A percentile compares a stretch with the other conserved stretches of the same genome.
phyloP scores from a whole-genome alignment of 2,113 vertebrate species.

The Acinonyx jubatus region DNA sequence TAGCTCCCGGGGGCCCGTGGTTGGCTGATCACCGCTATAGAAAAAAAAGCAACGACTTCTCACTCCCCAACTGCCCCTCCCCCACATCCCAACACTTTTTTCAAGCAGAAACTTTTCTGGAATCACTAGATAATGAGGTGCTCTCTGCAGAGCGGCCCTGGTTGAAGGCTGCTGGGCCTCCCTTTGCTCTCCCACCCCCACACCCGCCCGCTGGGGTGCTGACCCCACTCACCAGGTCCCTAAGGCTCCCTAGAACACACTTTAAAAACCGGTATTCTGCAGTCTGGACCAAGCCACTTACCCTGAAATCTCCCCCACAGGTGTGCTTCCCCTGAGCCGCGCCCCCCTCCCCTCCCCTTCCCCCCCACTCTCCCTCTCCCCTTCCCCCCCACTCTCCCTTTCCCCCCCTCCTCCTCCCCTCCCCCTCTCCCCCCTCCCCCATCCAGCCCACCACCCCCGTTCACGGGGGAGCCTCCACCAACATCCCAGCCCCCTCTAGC shows the following conservation, averaged over 20 bases:
- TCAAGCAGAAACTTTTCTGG: neutral
- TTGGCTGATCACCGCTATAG: neutral
- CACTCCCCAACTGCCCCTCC: too few relatives aligned
- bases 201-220: too few relatives aligned
- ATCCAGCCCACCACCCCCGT: too few relatives aligned
- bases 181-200: neutral
- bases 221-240: too few relatives aligned
- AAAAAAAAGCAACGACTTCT: neutral
- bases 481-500: neutral
- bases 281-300: neutral
- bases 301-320: neutral
- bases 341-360: neutral
- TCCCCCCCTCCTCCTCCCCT: too few relatives aligned
- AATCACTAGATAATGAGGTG: neutral
- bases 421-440: too few relatives aligned
- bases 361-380: too few relatives aligned
- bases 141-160: neutral
- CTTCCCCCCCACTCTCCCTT: too few relatives aligned
- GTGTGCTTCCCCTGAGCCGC: neutral
- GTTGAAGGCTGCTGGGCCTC: accelerated
- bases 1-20: neutral
- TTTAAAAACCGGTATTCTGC: neutral
- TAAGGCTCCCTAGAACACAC: neutral
- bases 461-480: too few relatives aligned
- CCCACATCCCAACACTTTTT: neutral